A percentile compares a stretch with the other conserved stretches of the same genome.
Evolutionary conservation across 1,140 invertebrate genomes (phyloP).

Genomic region (Saccostrea glomerata): DNA sequence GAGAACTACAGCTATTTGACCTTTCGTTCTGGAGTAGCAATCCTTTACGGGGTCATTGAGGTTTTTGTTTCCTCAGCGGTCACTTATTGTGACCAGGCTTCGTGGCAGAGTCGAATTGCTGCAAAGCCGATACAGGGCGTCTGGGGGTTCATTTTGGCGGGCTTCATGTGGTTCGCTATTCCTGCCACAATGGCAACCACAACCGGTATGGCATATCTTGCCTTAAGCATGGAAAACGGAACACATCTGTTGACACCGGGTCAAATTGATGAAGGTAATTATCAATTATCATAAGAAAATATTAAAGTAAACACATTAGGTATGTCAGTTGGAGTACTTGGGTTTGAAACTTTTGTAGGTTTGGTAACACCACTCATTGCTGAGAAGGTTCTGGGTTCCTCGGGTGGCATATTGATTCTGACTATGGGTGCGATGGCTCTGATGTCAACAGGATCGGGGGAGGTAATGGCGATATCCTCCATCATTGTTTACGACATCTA

Average conservation of each 20-base stretch:
- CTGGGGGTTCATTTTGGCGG: constrained; percentile 76
- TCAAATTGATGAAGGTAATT: constrained; percentile 73
- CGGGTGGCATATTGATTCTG: constrained; percentile 76
- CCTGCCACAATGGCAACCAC: constrained; percentile 77
- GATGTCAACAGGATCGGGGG: constrained; percentile 78
- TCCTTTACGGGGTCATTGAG: constrained; percentile 75
- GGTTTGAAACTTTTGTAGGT: constrained; percentile 64
- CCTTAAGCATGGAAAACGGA: constrained; percentile 66
- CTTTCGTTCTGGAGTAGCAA: constrained; percentile 67
- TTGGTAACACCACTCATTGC: constrained; percentile 77
- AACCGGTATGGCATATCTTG: constrained; percentile 73
- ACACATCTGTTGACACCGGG: constrained; percentile 61
- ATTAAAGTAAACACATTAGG: too few relatives aligned
- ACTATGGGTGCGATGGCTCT: constrained; percentile 78
- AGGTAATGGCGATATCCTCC: constrained; percentile 79
- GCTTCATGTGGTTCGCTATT: constrained; percentile 78
- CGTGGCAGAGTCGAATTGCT: constrained; percentile 78
- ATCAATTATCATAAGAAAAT: neutral
- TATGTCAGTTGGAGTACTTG: too few relatives aligned
- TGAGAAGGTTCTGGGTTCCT: constrained; percentile 74
- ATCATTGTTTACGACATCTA: constrained; percentile 80
- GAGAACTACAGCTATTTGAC: constrained; percentile 70
- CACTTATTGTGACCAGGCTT: constrained; percentile 79
- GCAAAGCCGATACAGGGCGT: constrained; percentile 77
- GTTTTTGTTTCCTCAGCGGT: constrained; percentile 74